These are phyloP conservation scores for Steatocranus sp. DNA, from an alignment of 2,797 vertebrate genomes.

Conservation along the genomic window DNA sequence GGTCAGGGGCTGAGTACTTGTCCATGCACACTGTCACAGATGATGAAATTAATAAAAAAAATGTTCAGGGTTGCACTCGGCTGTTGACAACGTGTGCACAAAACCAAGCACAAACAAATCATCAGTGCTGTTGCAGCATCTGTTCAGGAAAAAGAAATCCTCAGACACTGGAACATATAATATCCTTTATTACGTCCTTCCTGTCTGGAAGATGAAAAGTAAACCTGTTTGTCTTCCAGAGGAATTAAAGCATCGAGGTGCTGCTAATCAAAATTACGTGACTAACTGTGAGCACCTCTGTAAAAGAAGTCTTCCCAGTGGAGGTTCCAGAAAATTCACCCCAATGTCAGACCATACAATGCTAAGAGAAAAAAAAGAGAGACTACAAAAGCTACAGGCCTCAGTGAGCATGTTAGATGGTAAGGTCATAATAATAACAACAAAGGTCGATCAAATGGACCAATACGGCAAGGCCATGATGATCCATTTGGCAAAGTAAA, in stretches of 20 bases:
- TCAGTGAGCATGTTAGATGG: not conserved
- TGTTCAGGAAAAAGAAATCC: not conserved
- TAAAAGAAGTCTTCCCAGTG: not conserved
- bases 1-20: slow-evolving; percentile 26
- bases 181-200: not conserved
- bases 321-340: not conserved
- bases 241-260: not conserved
- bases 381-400: not conserved
- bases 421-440: too few species aligned
- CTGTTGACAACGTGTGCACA: not conserved
- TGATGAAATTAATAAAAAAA: slow-evolving; percentile 4
- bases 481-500: too few species aligned
- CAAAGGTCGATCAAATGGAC: too few species aligned
- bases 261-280: not conserved
- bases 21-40: not conserved
- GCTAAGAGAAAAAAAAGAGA: not conserved
- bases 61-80: not conserved
- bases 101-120: not conserved
- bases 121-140: not conserved
- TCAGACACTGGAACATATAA: not conserved
- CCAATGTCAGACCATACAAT: not conserved
- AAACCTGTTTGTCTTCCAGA: not conserved
- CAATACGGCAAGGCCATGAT: too few species aligned
- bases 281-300: not conserved
- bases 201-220: not conserved